These are phyloP conservation scores for Megastigmus dorsalis DNA, from an alignment of 2,888 invertebrate species.

Conservation along the genomic window DNA sequence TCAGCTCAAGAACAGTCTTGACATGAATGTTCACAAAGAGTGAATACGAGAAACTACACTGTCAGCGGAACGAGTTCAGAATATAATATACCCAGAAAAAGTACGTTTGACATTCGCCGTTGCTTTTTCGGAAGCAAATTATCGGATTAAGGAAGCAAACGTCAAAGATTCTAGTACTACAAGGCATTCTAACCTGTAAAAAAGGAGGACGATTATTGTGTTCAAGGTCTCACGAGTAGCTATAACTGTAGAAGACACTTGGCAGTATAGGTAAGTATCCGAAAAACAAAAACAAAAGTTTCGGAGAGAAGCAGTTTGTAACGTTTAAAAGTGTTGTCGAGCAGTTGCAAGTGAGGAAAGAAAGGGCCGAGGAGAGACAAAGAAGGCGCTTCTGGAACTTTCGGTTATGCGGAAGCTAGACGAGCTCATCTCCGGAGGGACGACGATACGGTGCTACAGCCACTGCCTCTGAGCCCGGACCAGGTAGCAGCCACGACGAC, in stretches of 20 bases:
- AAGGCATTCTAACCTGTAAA: slow-evolving; percentile 34
- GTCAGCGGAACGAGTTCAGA: no score
- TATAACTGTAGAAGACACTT: background rate
- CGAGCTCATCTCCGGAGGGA: slow-evolving; percentile 5
- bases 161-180: background rate
- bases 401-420: slow-evolving; percentile 46
- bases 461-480: slow-evolving; percentile 31
- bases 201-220: background rate
- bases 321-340: no score
- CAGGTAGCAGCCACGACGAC: slow-evolving; percentile 42
- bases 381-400: background rate
- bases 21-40: no score
- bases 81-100: no score
- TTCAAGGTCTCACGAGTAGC: background rate
- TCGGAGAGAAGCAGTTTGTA: no score
- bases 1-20: no score
- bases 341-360: background rate
- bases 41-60: no score
- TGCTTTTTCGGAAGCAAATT: no score
- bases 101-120: no score
- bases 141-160: no score
- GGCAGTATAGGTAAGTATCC: background rate
- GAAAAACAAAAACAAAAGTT: no score
- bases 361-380: background rate
- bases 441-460: slow-evolving; percentile 28